These are phyloP conservation scores for Micrasema longulum DNA, from an alignment of 1,140 invertebrate species.

Conservation along the genomic window DNA sequence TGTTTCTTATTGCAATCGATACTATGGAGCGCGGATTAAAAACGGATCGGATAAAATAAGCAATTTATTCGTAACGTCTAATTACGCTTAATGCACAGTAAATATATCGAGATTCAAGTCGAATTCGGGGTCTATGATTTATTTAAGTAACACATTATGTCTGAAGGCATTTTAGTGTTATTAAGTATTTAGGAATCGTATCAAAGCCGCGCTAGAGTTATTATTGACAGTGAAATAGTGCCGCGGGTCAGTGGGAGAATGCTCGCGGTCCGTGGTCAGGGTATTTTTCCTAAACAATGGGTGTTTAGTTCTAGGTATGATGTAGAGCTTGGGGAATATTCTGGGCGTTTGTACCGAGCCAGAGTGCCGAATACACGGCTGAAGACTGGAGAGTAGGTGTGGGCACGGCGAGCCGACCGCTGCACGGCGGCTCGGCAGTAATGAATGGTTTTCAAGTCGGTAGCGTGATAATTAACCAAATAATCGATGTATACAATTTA, in stretches of 20 bases:
- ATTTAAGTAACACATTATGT: slow-evolving; percentile 11
- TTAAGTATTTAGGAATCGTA: no score
- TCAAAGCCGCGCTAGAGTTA: no score
- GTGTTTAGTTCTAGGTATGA: no score
- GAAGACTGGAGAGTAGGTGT: not conserved
- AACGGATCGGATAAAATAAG: slow-evolving; percentile 21
- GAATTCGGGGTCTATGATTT: slow-evolving; percentile 4
- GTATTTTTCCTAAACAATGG: no score
- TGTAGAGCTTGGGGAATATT: no score
- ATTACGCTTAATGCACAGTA: slow-evolving; percentile 24
- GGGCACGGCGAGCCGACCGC: not conserved
- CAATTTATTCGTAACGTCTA: slow-evolving; percentile 27
- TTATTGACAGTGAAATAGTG: no score
- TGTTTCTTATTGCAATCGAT: slow-evolving; percentile 31
- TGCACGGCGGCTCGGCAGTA: slow-evolving; percentile 27
- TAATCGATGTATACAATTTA: slow-evolving; percentile 51
- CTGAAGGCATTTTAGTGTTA: no score
- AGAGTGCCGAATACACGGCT: no score
- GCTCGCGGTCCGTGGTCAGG: no score
- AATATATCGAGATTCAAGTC: slow-evolving; percentile 21
- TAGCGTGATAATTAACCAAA: slow-evolving; percentile 55
- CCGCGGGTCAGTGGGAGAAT: no score
- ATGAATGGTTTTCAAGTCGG: slow-evolving; percentile 53
- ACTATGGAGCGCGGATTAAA: slow-evolving; percentile 3
- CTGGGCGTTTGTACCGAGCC: no score